These are phyloP conservation scores for Macrophya annulata DNA, from an alignment of 2,888 invertebrate species.

Conservation along the genomic window DNA sequence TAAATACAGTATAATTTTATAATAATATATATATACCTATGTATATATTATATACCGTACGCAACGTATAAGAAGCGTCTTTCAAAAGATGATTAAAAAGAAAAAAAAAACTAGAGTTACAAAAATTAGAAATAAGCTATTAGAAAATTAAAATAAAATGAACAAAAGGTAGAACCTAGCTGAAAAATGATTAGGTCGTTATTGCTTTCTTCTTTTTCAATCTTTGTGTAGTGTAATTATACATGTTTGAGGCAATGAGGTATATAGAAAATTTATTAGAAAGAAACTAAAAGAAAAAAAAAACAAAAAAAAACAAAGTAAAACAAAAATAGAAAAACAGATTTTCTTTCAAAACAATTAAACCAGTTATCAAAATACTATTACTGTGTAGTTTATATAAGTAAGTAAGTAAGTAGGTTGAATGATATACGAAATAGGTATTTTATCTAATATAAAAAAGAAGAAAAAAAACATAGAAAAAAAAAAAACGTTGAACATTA, in stretches of 20 bases:
- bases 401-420: too few species aligned
- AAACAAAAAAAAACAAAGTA: background rate
- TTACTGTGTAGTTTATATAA: too few species aligned
- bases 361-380: too few species aligned
- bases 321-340: background rate
- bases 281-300: too few species aligned
- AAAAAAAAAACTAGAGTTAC: background rate
- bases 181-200: background rate
- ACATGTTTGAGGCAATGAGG: too few species aligned
- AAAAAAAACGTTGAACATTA: slow-evolving; percentile 36
- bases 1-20: background rate
- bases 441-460: slow-evolving; percentile 7
- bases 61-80: background rate
- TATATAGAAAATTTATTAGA: too few species aligned
- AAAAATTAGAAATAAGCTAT: background rate
- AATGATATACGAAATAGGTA: too few species aligned
- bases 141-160: background rate
- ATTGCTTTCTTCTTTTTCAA: background rate
- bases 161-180: background rate
- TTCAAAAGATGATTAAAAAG: background rate
- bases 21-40: too few species aligned
- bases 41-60: background rate
- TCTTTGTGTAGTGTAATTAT: too few species aligned
- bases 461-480: slow-evolving; percentile 50
- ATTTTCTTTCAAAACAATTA: too few species aligned